Evolutionary conservation across 1,140 invertebrate genomes (phyloP), one percentile per base, ranked within the genome.

Genomic region (Drosophila willistoni): DNA sequence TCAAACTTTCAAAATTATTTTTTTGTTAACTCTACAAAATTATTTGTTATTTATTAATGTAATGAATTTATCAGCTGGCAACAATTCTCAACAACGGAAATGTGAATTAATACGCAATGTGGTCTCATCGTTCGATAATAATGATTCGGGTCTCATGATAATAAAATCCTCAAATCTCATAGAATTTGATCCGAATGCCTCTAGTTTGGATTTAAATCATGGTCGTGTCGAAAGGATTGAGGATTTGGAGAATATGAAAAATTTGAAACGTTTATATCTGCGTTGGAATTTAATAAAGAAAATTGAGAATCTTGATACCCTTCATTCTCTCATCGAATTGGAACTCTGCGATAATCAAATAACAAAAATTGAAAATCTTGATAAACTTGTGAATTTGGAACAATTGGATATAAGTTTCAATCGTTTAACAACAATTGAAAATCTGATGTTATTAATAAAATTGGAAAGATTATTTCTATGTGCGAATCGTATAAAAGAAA

Each of bases 291-390:
- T 36, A 10, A 13, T 59, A 6, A 59, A 36, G 33, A 59, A 36
- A 14, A 59, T 59, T 36, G 56, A 59, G 10, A 36, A 36, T n/a
- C 56, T 59, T 0, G 29, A 33, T 10, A 36, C 17, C 17, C 56
- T 60, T 7, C 12, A 10, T 34, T 12, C 33, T 1, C 17, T 60
- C 6, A 9, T 39, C 5, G 34, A 60, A 39, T 39, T 60, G 14
- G 33, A 60, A 39, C 57, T 60, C 1, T 60, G 14, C 14, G 57
- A 60, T 22, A 60, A 60, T 7, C 57, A 60, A 19, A 60, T 60
- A 6, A 12, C 17, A 13, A 10, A 6, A 6, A 60, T 60, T 39
- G 57, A 60, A 10, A 60, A 60, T 7, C 57, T 60, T 19, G 57
- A 60, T 6, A 22, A 19, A 7, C 33, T 39, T 0, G 12, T 13